Conservation (phyloP, 2,888 invertebrate genomes). For the Coremacera marginata region DNA sequence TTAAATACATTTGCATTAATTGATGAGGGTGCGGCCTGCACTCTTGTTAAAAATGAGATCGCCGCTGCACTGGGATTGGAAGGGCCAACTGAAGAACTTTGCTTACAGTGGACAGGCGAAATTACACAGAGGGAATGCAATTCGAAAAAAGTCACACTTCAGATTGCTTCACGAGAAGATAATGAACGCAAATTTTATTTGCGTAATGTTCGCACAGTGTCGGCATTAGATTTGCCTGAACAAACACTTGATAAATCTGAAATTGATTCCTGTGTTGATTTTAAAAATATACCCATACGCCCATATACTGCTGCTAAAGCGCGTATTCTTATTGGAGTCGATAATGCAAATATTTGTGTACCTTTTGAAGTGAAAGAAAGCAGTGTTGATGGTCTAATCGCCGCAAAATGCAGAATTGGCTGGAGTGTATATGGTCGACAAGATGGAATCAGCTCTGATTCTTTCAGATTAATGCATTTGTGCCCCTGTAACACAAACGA, state of each 20-base stretch:
- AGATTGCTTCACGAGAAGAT: neutral
- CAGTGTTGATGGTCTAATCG: neutral
- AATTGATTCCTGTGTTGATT: neutral
- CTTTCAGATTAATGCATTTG: neutral
- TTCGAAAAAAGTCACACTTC: conserved; percentile 31
- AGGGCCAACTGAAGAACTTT: conserved; percentile 12
- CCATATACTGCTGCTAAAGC: neutral
- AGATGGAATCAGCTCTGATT: neutral
- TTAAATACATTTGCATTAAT: conserved; percentile 8
- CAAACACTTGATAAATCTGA: neutral
- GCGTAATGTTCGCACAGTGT: neutral
- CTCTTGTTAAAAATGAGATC: conserved; percentile 18
- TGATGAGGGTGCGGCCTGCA: conserved; percentile 36
- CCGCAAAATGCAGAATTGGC: conserved; percentile 28
- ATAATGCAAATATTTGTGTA: conserved; percentile 8
- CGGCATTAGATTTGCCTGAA: neutral
- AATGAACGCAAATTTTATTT: neutral
- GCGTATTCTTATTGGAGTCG: neutral
- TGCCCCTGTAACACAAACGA: neutral
- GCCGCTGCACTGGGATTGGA: conserved; percentile 1
- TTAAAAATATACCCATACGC: neutral
- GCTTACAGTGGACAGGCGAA: conserved; percentile 35
- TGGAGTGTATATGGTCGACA: conserved; percentile 9
- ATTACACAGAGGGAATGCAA: conserved; percentile 34
- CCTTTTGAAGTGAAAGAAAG: neutral